phyloP scores from a whole-genome alignment of 2,888 invertebrate genomes.

The Matsumyia berberina region DNA sequence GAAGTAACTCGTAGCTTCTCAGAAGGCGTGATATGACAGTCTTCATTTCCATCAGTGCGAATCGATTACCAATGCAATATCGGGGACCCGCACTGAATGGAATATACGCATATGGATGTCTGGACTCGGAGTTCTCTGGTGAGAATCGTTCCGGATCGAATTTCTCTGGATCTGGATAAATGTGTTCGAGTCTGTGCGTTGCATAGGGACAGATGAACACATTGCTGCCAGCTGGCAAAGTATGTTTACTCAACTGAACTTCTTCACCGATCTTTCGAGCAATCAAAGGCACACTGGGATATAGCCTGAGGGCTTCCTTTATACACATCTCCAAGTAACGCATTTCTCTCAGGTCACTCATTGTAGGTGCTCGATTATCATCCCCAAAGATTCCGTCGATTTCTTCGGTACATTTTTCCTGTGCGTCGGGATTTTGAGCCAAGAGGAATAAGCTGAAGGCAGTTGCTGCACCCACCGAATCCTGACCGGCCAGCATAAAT shows the following conservation, averaged over 20 bases:
- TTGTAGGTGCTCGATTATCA: conserved; percentile 84
- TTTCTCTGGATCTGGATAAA: conserved; percentile 86
- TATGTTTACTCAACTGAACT: conserved; percentile 84
- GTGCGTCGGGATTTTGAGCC: conserved; percentile 85
- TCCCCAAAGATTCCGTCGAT: conserved; percentile 84
- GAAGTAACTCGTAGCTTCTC: conserved; percentile 84
- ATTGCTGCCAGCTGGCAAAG: conserved; percentile 86
- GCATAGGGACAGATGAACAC: conserved; percentile 86
- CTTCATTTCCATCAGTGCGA: conserved; percentile 87
- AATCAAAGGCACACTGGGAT: conserved; percentile 84
- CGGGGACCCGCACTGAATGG: conserved; percentile 87
- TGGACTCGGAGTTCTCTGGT: conserved; percentile 84
- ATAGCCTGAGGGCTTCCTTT: conserved; percentile 87
- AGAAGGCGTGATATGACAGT: conserved; percentile 86
- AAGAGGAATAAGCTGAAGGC: conserved; percentile 86
- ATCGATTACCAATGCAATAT: conserved; percentile 86
- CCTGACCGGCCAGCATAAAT: conserved; percentile 88
- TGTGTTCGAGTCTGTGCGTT: conserved; percentile 86
- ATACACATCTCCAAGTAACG: conserved; percentile 89
- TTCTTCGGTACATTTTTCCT: conserved; percentile 85
- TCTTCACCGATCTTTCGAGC: conserved; percentile 83
- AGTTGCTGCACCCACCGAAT: conserved; percentile 86
- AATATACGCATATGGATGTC: conserved; percentile 86
- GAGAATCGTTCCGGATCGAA: conserved; percentile 86
- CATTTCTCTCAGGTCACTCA: conserved; percentile 87